Evolutionary conservation across 2,113 vertebrate species (phyloP).

Genomic region (Solenodon paradoxus): DNA sequence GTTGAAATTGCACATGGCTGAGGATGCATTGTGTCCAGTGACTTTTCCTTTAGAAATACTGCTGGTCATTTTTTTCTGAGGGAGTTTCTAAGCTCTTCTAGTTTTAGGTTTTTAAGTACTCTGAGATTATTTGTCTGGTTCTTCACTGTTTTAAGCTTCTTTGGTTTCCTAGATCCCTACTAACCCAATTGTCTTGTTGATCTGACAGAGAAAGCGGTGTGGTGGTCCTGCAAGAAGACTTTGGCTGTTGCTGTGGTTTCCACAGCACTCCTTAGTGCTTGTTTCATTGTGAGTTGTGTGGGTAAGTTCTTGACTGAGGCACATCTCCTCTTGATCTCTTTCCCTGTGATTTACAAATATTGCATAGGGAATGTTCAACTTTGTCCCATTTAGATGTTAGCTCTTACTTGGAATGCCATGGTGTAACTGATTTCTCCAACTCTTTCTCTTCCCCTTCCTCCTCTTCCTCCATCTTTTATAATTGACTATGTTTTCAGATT

Average conservation of each 20-base stretch:
- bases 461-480: neutral
- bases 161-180: neutral
- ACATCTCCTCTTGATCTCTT: neutral
- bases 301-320: conserved; percentile 2
- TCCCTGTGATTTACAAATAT: neutral
- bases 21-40: neutral
- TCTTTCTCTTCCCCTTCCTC: neutral
- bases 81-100: neutral
- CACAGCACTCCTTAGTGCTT: neutral
- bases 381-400: neutral
- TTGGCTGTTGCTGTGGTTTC: conserved; percentile 16
- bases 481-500: neutral
- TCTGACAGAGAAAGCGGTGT: neutral
- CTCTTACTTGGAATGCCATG: neutral
- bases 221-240: neutral
- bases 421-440: neutral
- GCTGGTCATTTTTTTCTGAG: neutral
- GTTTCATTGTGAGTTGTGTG: conserved; percentile 45
- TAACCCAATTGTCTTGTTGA: neutral
- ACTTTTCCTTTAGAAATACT: neutral
- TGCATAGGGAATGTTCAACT: neutral
- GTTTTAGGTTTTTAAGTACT: neutral
- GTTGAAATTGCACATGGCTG: neutral
- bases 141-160: neutral
- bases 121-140: neutral